Evolutionary conservation across 1,140 invertebrate species (phyloP).

Genomic region (Drosophila ohnishii): DNA sequence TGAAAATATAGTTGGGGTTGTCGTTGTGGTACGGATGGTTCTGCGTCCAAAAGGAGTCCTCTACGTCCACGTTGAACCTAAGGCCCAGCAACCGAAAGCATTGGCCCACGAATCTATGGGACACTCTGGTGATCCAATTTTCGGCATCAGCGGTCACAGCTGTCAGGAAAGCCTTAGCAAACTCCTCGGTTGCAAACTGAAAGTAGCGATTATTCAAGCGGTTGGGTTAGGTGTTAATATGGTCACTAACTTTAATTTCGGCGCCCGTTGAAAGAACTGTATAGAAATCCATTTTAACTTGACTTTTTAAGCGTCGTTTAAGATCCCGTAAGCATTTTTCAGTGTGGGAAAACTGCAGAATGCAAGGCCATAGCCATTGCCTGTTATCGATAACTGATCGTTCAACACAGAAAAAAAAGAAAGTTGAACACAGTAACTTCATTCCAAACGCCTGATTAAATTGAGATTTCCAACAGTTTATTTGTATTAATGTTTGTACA

Average conservation of each 20-base stretch:
- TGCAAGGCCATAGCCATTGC: too few relatives aligned
- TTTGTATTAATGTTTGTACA: constrained; percentile 37
- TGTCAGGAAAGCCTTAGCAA: constrained; percentile 29
- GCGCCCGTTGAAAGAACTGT: constrained; percentile 38
- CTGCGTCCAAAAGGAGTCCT: constrained; percentile 23
- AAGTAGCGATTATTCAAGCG: background rate
- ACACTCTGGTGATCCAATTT: constrained; percentile 36
- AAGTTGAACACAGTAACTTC: background rate
- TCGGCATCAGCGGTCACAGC: constrained; percentile 30
- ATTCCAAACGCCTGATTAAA: background rate
- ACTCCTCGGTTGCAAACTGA: constrained; percentile 24
- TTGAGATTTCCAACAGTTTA: constrained; percentile 59
- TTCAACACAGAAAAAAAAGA: background rate
- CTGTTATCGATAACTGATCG: background rate
- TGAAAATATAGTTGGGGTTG: constrained; percentile 53
- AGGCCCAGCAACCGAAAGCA: constrained; percentile 53
- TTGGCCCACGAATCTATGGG: constrained; percentile 58
- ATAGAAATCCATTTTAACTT: constrained; percentile 52
- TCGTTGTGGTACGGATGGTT: constrained; percentile 46
- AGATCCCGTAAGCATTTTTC: background rate
- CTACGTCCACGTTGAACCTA: constrained; percentile 37
- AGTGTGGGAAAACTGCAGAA: constrained; percentile 5
- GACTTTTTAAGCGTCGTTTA: background rate
- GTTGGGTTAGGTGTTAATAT: background rate
- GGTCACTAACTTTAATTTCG: constrained; percentile 18